Evolutionary conservation across 2,888 invertebrate species (phyloP), one percentile per base, ranked within the genome.

Genomic region (Pristionchus maxplancki): DNA sequence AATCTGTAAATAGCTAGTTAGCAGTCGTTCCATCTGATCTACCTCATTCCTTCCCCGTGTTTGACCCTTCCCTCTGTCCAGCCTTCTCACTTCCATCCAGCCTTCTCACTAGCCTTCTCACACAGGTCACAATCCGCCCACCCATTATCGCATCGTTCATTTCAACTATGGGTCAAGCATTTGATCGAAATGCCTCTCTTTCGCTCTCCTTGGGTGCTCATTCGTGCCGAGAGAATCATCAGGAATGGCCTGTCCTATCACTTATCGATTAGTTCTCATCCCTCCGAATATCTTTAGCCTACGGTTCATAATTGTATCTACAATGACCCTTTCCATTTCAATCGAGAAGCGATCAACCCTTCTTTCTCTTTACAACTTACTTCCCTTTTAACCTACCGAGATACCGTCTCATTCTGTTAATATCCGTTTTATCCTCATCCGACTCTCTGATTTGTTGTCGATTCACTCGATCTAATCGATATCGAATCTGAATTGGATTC

Each of bases 401-500:
- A 78, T 78, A 40, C 28, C 44, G 20, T 78, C 78, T 78, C 48
- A 78, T 37, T 40, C 78, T 48, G 40, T 78, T 40, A 48, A 78
- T 78, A 13, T 48, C 78, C 78, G 78, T 78, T 78, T 48, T 78
- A 78, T 48, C 44, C 44, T 28, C 44, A 5, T 48, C 44, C 37
- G 37, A 34, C n/a, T 78, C 20, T 28, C 37, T 71, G 71, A 71
- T 78, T 44, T 78, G 78, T 48, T 44, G 13, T 78, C 78, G 78
- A 48, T 78, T 78, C 78, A 11, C n/a, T 78, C 78, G 78, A 78
- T 78, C n/a, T 78, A 78, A 78, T 78, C 78, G 78, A 78, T 78
- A 78, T 4, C 78, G 40, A 78, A 78, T 78, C 78, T 48, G 24
- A 37, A 20, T 15, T 78, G 78, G 44, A 78, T 71, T 71, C 71